Evolutionary conservation across 92 coral and sea anemone species (phyloP), one percentile per base, ranked within the genome.

Genomic region (Palythoa grandis): DNA sequence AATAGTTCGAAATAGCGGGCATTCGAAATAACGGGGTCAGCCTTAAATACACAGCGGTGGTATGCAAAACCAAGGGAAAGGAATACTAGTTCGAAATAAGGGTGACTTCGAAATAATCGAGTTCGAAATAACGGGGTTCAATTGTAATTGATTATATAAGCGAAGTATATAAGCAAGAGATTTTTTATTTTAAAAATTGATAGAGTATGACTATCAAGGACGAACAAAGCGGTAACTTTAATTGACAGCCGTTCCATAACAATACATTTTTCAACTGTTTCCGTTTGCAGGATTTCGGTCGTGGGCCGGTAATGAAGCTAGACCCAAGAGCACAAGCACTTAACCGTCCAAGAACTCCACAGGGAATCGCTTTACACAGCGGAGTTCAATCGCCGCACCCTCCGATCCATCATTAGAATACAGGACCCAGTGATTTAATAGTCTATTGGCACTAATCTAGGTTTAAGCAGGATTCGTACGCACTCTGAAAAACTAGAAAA

Each of bases 271-370:
- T 4, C 7, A 16, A 60, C 24, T 12, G 38, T 29, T 77, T 77
- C 12, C 11, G 52, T 5, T 22, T 39, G 40, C 85, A 86, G 76
- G 76, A 65, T 43, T 63, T 76, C 58, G 84, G 57, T 20, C 67
- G 82, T 37, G 29, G 82, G 15, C 72, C 74, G 14, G 84, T 14
- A 11, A 12, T 79, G 60, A 79, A 79, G 24, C 39, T 67, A 40
- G 78, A 83, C 35, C 13, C 87, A 16, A 70, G 87, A 53, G 37
- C 78, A n/a, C 68, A 24, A 35, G 87, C 38, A 61, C 52, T 83
- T 78, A 83, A 68, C 24, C 87, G 78, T 20, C 70, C 87, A 13
- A 72, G 73, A 40, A 67, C 52, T 52, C 78, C 87, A 11, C 77
- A 70, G 25, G 77, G 78, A 50, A 68, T 83, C 17, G 52, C 78